Percentiles rank a stretch among this genome's conserved stretches.
Evolutionary conservation across 2,888 invertebrate genomes (phyloP).

Genomic region (Phengaris alcon): DNA sequence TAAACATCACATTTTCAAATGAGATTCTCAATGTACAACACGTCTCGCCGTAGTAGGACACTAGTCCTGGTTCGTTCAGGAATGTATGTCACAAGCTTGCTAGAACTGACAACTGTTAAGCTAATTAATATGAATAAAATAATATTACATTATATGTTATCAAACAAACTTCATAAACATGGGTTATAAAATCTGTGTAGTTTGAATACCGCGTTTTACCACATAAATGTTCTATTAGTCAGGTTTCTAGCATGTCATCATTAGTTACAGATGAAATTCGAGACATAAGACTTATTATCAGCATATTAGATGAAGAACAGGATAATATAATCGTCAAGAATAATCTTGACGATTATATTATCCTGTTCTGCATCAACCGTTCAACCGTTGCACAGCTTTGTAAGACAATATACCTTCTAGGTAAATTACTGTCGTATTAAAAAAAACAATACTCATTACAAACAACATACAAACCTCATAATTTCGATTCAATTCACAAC

Average conservation of each 20-base stretch:
- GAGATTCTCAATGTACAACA: constrained; percentile 55
- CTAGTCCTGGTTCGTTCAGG: constrained; percentile 39
- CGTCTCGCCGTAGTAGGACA: constrained; percentile 34
- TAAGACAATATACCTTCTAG: background rate
- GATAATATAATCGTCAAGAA: background rate
- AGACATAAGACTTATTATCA: background rate
- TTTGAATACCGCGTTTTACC: background rate
- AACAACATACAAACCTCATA: no score
- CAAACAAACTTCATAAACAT: background rate
- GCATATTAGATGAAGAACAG: background rate
- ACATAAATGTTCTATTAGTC: background rate
- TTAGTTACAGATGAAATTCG: background rate
- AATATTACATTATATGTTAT: background rate
- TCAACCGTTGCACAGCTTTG: background rate
- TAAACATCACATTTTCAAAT: constrained; percentile 41
- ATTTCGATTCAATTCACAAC: no score
- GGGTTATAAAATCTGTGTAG: background rate
- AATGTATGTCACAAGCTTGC: constrained; percentile 38
- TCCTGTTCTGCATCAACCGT: no score
- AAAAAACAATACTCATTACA: background rate
- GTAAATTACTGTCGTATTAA: background rate
- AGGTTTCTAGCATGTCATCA: background rate
- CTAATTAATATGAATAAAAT: background rate
- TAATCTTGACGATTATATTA: no score
- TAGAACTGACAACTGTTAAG: background rate